phyloP scores from a whole-genome alignment of 2,888 invertebrate species.

The Achlya flavicornis region DNA sequence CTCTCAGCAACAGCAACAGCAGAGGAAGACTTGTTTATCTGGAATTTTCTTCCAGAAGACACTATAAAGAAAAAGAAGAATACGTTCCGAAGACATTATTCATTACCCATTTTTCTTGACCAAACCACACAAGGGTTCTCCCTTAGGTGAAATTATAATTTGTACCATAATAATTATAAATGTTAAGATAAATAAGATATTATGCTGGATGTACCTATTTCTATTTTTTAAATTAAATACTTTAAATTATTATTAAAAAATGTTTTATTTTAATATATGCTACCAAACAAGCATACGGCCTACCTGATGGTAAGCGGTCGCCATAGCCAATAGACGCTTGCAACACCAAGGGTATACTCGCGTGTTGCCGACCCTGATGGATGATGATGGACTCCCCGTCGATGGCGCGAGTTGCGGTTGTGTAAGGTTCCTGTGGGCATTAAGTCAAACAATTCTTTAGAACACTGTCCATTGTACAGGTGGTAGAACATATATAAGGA shows the following conservation, averaged over 20 bases:
- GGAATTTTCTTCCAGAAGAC: slow-evolving; percentile 77
- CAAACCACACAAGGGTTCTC: slow-evolving; percentile 51
- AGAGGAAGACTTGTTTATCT: slow-evolving; percentile 76
- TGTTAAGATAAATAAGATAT: slow-evolving; percentile 8
- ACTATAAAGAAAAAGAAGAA: slow-evolving; percentile 43
- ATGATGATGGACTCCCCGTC: too few species aligned
- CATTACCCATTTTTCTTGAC: slow-evolving; percentile 65
- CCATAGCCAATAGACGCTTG: too few species aligned
- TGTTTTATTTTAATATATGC: too few species aligned
- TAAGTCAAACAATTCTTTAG: too few species aligned
- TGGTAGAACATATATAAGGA: too few species aligned
- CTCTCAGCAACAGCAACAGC: slow-evolving; percentile 74
- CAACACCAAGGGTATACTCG: too few species aligned
- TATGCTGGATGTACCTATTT: slow-evolving; percentile 22
- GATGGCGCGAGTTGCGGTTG: too few species aligned
- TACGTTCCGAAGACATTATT: slow-evolving; percentile 51
- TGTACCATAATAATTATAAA: not conserved
- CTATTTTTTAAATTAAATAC: slow-evolving; percentile 1
- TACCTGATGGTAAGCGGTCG: not conserved
- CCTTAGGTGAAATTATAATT: slow-evolving; percentile 36
- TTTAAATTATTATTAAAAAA: not conserved
- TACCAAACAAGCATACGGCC: not conserved
- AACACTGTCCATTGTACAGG: too few species aligned
- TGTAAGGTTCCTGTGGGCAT: too few species aligned
- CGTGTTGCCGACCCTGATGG: too few species aligned